phyloP scores from a whole-genome alignment of 1,140 invertebrate genomes.

The Nephotettix cincticeps region DNA sequence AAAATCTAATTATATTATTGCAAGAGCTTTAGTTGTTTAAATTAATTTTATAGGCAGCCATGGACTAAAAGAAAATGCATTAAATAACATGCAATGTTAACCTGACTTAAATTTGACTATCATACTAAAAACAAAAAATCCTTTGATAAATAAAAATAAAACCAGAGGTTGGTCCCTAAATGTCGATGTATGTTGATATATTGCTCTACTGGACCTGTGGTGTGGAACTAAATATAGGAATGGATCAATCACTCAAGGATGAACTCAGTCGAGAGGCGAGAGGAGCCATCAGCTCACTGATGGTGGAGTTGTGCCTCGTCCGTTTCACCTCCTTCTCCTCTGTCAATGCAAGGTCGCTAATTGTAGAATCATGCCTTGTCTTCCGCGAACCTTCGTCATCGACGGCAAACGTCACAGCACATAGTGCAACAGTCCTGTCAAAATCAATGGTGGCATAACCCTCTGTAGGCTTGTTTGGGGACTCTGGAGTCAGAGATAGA shows the following conservation, averaged over 20 bases:
- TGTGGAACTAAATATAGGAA: not conserved
- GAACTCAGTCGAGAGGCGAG: constrained; percentile 53
- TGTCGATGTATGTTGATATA: too few relatives aligned
- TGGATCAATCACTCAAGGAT: constrained; percentile 58
- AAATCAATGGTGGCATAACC: constrained; percentile 94
- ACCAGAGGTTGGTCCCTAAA: too few relatives aligned
- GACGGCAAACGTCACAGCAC: constrained; percentile 49
- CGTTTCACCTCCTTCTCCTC: constrained; percentile 59
- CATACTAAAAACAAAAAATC: too few relatives aligned
- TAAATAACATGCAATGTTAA: too few relatives aligned
- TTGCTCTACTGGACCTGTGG: not conserved
- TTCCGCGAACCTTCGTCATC: constrained; percentile 60
- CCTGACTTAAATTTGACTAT: too few relatives aligned
- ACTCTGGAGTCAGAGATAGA: constrained; percentile 34
- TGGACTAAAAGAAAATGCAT: too few relatives aligned
- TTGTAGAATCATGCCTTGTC: constrained; percentile 64
- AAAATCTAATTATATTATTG: too few relatives aligned
- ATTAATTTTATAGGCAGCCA: too few relatives aligned
- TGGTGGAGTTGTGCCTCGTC: constrained; percentile 63
- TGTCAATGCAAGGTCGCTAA: constrained; percentile 53
- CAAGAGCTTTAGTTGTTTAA: too few relatives aligned
- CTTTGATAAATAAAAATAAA: too few relatives aligned
- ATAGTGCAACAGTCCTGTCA: constrained; percentile 86
- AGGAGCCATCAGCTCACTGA: constrained; percentile 50
- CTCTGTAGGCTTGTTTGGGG: constrained; percentile 59